These are phyloP conservation scores for Thymallus thymallus DNA, from an alignment of 2,113 vertebrate genomes.

Conservation along the genomic window DNA sequence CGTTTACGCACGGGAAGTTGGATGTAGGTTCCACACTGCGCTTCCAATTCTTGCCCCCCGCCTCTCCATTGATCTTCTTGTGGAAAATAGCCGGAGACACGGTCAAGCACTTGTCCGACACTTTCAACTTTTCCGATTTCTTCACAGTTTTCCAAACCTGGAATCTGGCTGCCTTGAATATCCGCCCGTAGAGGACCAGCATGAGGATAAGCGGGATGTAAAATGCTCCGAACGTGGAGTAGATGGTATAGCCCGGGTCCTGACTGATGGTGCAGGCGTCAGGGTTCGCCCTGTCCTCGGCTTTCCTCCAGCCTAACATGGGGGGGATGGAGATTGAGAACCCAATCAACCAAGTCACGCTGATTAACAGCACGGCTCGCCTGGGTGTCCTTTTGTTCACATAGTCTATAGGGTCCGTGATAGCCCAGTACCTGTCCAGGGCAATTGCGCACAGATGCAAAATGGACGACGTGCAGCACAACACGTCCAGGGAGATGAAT, in stretches of 20 bases:
- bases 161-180: slow-evolving; percentile 93
- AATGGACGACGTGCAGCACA: slow-evolving; percentile 98
- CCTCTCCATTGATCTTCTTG: slow-evolving; percentile 78
- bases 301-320: slow-evolving; percentile 96
- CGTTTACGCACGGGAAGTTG: slow-evolving; percentile 78
- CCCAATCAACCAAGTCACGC: slow-evolving; percentile 93
- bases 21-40: slow-evolving; percentile 70
- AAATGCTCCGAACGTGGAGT: slow-evolving; percentile 98
- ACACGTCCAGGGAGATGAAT: slow-evolving; percentile 94
- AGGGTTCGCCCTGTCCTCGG: slow-evolving; percentile 89
- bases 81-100: slow-evolving; percentile 73
- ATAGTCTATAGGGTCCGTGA: slow-evolving; percentile 96
- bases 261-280: slow-evolving; percentile 95
- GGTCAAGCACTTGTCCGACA: slow-evolving; percentile 69
- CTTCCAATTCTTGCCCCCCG: slow-evolving; percentile 72
- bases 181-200: slow-evolving; percentile 94
- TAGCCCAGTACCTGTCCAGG: slow-evolving; percentile 97
- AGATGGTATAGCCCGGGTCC: slow-evolving; percentile 96
- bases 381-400: slow-evolving; percentile 95
- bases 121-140: slow-evolving; percentile 81
- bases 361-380: slow-evolving; percentile 88
- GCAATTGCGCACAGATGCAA: slow-evolving; percentile 97
- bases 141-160: slow-evolving; percentile 92
- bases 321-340: slow-evolving; percentile 98
- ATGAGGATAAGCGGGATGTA: slow-evolving; percentile 95